A percentile compares a stretch with the other conserved stretches of the same genome.
Evolutionary conservation across 1,140 invertebrate genomes (phyloP).

Genomic region (Hyphantria cunea): DNA sequence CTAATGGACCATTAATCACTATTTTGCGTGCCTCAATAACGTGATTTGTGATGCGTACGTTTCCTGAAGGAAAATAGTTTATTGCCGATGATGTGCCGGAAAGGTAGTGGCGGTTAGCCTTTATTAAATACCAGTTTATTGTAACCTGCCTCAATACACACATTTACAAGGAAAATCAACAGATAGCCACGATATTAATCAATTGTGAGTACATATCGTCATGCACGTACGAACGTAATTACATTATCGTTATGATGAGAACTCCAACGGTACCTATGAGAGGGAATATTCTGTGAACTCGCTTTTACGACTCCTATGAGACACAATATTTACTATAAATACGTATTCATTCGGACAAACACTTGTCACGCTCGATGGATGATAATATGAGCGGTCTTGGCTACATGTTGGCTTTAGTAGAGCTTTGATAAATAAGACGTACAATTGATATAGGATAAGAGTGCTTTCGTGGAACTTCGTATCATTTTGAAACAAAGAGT

Average conservation of each 20-base stretch:
- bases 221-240: background rate
- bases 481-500: background rate
- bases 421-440: constrained; percentile 13
- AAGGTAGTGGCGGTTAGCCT: background rate
- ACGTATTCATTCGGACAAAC: constrained; percentile 24
- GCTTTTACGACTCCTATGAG: constrained; percentile 8
- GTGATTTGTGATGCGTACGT: constrained; percentile 16
- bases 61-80: no score
- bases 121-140: background rate
- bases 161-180: background rate
- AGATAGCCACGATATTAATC: background rate
- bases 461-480: constrained; percentile 1
- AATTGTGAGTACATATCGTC: background rate
- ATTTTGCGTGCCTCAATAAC: background rate
- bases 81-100: no score
- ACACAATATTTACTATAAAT: constrained; percentile 26
- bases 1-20: constrained; percentile 19
- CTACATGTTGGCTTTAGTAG: constrained; percentile 17
- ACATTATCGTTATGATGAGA: background rate
- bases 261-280: background rate
- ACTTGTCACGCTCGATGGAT: constrained; percentile 4
- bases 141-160: background rate
- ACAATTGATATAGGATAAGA: constrained; percentile 7
- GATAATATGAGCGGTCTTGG: constrained; percentile 15
- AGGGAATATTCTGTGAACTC: background rate